Evolutionary conservation across 1,140 invertebrate species (phyloP).

Genomic region (Cardiocondyla obscurior): DNA sequence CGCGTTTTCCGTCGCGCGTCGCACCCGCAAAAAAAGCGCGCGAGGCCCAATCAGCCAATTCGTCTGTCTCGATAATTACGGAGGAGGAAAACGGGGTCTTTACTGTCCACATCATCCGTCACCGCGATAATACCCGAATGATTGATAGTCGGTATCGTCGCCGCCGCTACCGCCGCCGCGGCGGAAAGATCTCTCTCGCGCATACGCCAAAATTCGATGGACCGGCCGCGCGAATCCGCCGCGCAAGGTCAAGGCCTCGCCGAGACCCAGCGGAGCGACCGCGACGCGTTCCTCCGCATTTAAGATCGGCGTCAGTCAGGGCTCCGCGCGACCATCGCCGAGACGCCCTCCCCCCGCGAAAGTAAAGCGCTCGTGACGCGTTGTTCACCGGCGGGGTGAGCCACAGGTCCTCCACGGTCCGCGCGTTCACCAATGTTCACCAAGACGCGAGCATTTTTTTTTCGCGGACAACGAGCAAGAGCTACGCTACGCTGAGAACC

Average conservation of each 20-base stretch:
- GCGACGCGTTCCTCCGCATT: conserved; percentile 42
- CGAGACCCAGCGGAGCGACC: conserved; percentile 31
- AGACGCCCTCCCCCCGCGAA: not conserved
- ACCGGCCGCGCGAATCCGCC: conserved; percentile 48
- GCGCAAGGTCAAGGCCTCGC: conserved; percentile 57
- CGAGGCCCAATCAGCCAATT: not conserved
- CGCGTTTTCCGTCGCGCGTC: conserved; percentile 20
- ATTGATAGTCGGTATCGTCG: not conserved
- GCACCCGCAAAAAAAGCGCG: not conserved
- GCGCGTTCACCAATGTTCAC: too few relatives aligned
- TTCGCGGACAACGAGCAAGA: not conserved
- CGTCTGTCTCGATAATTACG: not conserved
- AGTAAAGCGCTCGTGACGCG: not conserved
- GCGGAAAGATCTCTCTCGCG: conserved; percentile 16
- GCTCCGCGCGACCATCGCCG: not conserved
- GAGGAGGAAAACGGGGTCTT: not conserved
- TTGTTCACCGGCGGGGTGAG: too few relatives aligned
- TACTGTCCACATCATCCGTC: not conserved
- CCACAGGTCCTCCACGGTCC: too few relatives aligned
- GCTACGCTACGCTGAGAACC: not conserved
- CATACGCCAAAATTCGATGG: conserved; percentile 28
- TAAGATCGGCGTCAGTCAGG: conserved; percentile 50
- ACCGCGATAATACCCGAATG: not conserved
- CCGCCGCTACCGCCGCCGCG: not conserved
- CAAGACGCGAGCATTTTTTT: not conserved